Evolutionary conservation across 2,113 vertebrate species (phyloP), one percentile per base, ranked within the genome.

Genomic region (Cyprinodon variegatus): DNA sequence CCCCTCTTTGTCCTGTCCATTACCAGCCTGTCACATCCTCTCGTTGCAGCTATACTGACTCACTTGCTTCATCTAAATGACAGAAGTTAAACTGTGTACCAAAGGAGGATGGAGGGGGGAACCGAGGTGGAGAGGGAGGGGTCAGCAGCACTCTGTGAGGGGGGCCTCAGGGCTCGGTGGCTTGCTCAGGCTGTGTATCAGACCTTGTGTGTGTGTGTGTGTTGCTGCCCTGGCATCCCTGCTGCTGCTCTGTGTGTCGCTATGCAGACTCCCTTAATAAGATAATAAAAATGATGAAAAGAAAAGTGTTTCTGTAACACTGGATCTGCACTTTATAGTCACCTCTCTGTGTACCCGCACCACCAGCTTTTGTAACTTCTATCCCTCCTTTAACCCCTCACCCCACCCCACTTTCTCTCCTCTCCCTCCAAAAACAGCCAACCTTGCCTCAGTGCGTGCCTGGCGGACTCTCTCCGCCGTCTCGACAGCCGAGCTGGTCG

Each of bases 371-470:
- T 83, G 73, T 61, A 65, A 60, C 46, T 70, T 64, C 40, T 45
- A 59, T 53, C 57, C 66, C 59, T 65, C 74, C 43, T 29, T 53
- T 43, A 29, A 59, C 61, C 46, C 65, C 57, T 60, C 14, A 59
- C 53, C n/a, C 64, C 74, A 15, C 66, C 68, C n/a, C 65, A 65
- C 66, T 84, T 81, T 53, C 66, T 84, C 82, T 53, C 81, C 78
- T 78, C 64, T 75, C 84, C 72, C 81, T 85, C 85, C 84, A 84
- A 88, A 91, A 93, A 90, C 89, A 90, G 89, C 89, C 80, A 87
- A 89, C 91, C 91, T 94, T 93, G 92, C 93, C 94, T 94, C 86
- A 91, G 90, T 94, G 93, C 86, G 87, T 94, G 93, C 94, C 93
- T 95, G 91, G 89, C 93, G 92, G 94, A 93, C 92, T 94, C 89